These are phyloP conservation scores for Hylaea fasciaria DNA, from an alignment of 2,888 invertebrate genomes.

Conservation along the genomic window DNA sequence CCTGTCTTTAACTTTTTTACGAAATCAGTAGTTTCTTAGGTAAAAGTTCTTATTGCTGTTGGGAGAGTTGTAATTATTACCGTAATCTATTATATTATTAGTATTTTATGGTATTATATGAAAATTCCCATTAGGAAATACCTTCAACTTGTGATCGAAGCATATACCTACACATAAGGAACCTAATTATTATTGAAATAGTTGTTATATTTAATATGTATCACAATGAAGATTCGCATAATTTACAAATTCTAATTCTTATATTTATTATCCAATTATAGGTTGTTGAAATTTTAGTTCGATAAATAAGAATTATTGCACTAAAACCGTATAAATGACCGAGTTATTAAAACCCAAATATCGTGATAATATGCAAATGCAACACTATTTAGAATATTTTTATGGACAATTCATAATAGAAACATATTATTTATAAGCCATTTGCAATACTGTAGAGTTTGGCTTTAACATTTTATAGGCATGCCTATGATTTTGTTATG, in stretches of 20 bases:
- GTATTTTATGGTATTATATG: too few species aligned
- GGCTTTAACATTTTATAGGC: constrained; percentile 25
- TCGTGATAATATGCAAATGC: constrained; percentile 33
- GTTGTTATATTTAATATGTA: too few species aligned
- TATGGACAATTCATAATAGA: constrained; percentile 35
- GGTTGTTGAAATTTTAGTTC: constrained; percentile 30
- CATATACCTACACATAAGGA: not conserved
- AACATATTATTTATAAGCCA: constrained; percentile 35
- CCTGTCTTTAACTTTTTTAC: too few species aligned
- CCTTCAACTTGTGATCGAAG: not conserved
- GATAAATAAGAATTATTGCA: constrained; percentile 37
- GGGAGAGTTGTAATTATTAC: too few species aligned
- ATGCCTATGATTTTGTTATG: constrained; percentile 24
- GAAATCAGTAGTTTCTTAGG: too few species aligned
- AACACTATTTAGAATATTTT: constrained; percentile 28
- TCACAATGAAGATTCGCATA: constrained; percentile 10
- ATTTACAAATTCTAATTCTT: constrained; percentile 31
- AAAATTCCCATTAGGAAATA: too few species aligned
- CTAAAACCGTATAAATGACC: constrained; percentile 24
- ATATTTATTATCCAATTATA: constrained; percentile 15
- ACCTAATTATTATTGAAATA: constrained; percentile 18
- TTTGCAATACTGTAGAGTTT: constrained; percentile 29
- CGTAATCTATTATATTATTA: too few species aligned
- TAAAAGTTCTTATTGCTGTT: too few species aligned
- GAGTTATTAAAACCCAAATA: constrained; percentile 24